These are phyloP conservation scores for Alviniconcha marisindica DNA, from an alignment of 1,140 invertebrate genomes.

Conservation along the genomic window DNA sequence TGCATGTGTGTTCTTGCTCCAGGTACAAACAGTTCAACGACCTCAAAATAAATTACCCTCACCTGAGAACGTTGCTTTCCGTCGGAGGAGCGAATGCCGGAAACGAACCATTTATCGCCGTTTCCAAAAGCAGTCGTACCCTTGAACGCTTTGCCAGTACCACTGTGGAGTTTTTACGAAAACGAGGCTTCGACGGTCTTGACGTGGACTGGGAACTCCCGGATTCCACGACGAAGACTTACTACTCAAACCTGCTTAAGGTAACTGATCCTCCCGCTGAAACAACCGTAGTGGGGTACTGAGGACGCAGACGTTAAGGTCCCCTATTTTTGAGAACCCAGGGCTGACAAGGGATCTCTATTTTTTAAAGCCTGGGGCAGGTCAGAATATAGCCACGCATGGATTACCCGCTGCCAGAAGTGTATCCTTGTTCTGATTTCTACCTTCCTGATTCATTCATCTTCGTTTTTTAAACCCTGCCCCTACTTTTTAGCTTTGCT, in stretches of 20 bases:
- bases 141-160: conserved; percentile 59
- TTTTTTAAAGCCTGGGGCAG: too few species aligned
- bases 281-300: too few species aligned
- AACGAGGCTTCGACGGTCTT: conserved; percentile 79
- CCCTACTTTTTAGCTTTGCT: too few species aligned
- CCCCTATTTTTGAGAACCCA: neutral
- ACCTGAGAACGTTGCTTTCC: conserved; percentile 56
- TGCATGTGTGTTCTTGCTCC: neutral
- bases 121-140: conserved; percentile 35
- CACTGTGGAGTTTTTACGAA: conserved; percentile 90
- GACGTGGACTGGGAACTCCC: conserved; percentile 71
- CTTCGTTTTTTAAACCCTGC: too few species aligned
- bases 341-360: too few species aligned
- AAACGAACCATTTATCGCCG: conserved; percentile 38
- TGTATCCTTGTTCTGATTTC: too few species aligned
- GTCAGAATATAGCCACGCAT: too few species aligned
- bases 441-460: too few species aligned
- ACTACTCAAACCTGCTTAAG: conserved; percentile 20
- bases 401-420: too few species aligned
- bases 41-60: conserved; percentile 94
- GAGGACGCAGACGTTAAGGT: too few species aligned
- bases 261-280: too few species aligned
- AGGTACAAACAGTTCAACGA: conserved; percentile 75
- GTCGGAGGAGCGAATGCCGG: conserved; percentile 54
- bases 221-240: conserved; percentile 50